These are phyloP conservation scores for Brachypteracias leptosomus DNA, from an alignment of 2,113 vertebrate species.

Conservation along the genomic window DNA sequence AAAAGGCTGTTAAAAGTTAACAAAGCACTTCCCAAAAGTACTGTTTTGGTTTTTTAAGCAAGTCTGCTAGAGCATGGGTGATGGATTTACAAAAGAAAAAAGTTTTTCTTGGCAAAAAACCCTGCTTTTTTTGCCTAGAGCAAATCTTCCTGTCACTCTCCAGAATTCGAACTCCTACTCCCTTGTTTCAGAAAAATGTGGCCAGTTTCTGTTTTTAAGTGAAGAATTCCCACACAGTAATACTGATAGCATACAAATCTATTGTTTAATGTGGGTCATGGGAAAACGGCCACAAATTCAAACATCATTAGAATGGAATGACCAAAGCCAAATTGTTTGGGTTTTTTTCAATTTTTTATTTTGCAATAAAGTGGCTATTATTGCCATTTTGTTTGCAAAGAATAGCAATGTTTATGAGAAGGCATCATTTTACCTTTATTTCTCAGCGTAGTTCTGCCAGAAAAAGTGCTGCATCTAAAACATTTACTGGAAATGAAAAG, in stretches of 20 bases:
- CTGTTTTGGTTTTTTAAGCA: constrained; percentile 62
- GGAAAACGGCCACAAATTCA: constrained; percentile 12
- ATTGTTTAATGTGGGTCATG: constrained; percentile 12
- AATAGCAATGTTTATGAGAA: background rate
- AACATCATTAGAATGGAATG: background rate
- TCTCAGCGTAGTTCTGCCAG: background rate
- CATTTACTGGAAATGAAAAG: background rate
- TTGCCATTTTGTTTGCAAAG: background rate
- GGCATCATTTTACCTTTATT: background rate
- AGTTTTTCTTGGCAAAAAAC: constrained; percentile 47
- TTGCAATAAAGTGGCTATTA: background rate
- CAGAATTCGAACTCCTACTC: constrained; percentile 55
- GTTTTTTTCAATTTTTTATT: background rate
- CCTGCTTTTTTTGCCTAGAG: constrained; percentile 17
- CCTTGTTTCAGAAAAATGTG: constrained; percentile 18
- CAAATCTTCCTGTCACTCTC: constrained; percentile 51
- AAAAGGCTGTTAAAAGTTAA: constrained; percentile 68
- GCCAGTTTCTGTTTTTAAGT: constrained; percentile 16
- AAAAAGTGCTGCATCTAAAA: background rate
- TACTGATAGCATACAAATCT: background rate
- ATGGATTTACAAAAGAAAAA: constrained; percentile 58
- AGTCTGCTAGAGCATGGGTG: constrained; percentile 51
- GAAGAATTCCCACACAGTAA: constrained; percentile 49
- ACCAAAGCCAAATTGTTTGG: background rate
- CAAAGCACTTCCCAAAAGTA: constrained; percentile 70